Evolutionary conservation across 2,113 vertebrate genomes (phyloP).

Genomic region (Brienomyrus brachyistius): DNA sequence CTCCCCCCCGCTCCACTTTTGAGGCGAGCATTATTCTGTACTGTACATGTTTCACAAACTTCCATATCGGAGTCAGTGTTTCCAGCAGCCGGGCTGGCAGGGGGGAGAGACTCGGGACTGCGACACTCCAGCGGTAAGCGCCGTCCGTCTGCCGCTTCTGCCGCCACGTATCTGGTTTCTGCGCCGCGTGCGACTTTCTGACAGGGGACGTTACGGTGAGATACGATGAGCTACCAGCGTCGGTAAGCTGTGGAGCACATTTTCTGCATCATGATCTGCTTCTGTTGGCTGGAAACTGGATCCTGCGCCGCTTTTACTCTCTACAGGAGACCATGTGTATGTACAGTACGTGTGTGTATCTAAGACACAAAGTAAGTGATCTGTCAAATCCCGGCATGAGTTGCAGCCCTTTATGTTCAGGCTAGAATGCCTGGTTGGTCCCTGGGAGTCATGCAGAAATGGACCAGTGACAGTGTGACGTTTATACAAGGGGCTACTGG

Average conservation of each 20-base stretch:
- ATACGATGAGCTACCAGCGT: not conserved
- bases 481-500: not conserved
- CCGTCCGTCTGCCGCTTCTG: not conserved
- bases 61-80: not conserved
- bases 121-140: not conserved
- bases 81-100: conserved; percentile 8
- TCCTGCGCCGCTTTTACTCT: not conserved
- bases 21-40: conserved; percentile 53
- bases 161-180: not conserved
- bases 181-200: not conserved
- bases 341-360: not conserved
- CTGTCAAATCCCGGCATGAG: not conserved
- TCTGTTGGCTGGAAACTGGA: not conserved
- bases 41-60: conserved; percentile 48
- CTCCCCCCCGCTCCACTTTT: conserved; percentile 18
- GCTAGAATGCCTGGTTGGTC: not conserved
- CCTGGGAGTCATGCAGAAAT: not conserved
- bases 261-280: not conserved
- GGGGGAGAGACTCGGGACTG: not conserved
- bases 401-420: not conserved
- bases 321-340: not conserved
- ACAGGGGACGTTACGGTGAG: not conserved
- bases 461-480: not conserved
- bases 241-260: not conserved
- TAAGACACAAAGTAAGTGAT: not conserved